Conservation (phyloP, 2,797 vertebrate species). For the Cossypha polioptera region DNA sequence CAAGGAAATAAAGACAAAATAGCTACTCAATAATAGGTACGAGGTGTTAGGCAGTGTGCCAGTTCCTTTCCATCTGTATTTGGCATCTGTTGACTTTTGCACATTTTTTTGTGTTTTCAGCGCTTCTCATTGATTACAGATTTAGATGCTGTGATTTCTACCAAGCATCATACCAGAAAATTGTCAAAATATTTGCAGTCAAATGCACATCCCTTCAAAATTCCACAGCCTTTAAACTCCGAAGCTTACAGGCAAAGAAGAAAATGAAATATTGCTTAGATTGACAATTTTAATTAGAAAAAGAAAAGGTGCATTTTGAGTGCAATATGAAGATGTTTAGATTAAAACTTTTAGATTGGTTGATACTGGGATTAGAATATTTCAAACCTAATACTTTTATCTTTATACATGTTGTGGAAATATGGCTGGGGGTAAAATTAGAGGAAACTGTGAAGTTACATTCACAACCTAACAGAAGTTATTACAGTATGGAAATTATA, state of each 20-base stretch:
- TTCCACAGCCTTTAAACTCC: not conserved
- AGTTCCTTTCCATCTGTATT: constrained; percentile 26
- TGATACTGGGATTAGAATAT: not conserved
- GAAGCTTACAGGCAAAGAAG: not conserved
- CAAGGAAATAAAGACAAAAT: constrained; percentile 33
- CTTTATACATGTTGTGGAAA: not conserved
- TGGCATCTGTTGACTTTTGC: constrained; percentile 14
- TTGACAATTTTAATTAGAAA: not conserved
- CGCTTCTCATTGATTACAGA: constrained; percentile 3
- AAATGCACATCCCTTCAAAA: not conserved
- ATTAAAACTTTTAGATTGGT: not conserved
- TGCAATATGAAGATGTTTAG: not conserved
- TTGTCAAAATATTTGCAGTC: constrained; percentile 2
- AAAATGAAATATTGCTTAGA: not conserved
- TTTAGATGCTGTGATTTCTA: constrained; percentile 4
- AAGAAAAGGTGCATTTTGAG: not conserved
- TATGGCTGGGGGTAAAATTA: not conserved
- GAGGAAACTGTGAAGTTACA: not conserved
- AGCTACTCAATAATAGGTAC: constrained; percentile 26
- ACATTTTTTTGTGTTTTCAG: not conserved
- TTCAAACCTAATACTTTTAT: not conserved
- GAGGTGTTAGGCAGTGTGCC: not conserved
- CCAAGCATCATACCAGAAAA: not conserved
- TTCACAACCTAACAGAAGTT: not conserved
- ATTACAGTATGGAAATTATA: not conserved